A percentile compares a stretch with the other conserved stretches of the same genome.
phyloP scores from a whole-genome alignment of 2,888 invertebrate genomes.

The Sphecodes monilicornis region DNA sequence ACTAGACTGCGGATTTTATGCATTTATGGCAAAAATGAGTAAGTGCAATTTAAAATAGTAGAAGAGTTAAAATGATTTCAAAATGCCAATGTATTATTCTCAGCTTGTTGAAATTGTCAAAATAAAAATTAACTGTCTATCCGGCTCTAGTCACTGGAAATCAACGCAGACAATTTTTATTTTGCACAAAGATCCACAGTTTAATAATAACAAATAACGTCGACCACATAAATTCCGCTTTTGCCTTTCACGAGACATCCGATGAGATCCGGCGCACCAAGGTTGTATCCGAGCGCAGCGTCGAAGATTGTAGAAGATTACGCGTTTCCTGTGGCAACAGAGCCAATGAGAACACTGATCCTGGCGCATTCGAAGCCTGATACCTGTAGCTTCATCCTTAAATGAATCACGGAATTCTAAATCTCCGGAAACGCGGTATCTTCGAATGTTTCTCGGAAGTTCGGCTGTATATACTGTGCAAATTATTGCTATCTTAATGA shows the following conservation, averaged over 20 bases:
- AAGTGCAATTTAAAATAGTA: too few species aligned
- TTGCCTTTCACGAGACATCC: background rate
- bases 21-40: too few species aligned
- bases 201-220: too few species aligned
- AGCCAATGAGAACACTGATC: constrained; percentile 13
- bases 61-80: too few species aligned
- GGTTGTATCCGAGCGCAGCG: constrained; percentile 18
- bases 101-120: too few species aligned
- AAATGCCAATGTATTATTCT: too few species aligned
- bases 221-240: background rate
- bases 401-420: constrained; percentile 14
- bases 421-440: background rate
- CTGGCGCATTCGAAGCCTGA: background rate
- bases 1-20: too few species aligned
- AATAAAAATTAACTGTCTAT: too few species aligned
- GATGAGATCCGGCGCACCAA: constrained; percentile 12
- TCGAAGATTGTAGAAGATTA: constrained; percentile 29
- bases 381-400: background rate
- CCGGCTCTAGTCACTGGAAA: too few species aligned
- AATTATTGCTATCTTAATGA: background rate
- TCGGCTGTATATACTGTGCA: background rate
- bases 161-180: too few species aligned
- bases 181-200: too few species aligned
- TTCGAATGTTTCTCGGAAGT: background rate
- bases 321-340: constrained; percentile 24